Conservation (phyloP, 1,140 invertebrate species). For the Maniola jurtina region DNA sequence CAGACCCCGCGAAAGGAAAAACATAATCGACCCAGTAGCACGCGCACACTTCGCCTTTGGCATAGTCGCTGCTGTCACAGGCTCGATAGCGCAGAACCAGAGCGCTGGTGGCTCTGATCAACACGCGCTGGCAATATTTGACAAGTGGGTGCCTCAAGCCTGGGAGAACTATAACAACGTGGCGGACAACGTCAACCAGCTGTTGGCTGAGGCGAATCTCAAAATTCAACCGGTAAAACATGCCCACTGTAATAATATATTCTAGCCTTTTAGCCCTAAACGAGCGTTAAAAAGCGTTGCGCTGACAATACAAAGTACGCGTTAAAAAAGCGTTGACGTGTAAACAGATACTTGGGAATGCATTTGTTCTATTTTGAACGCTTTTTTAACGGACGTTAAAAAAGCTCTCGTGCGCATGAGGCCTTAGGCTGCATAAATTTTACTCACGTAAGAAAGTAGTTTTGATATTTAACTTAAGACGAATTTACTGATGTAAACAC, state of each 20-base stretch:
- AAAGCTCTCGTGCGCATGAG: no score
- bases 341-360: no score
- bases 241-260: not conserved
- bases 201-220: not conserved
- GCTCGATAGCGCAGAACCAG: not conserved
- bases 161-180: not conserved
- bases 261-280: no score
- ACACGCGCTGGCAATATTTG: not conserved
- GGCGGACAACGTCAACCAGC: not conserved
- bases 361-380: no score
- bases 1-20: not conserved
- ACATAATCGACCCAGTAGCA: not conserved
- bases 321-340: no score
- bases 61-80: not conserved
- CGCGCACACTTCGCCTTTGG: not conserved
- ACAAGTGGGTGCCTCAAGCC: not conserved
- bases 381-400: no score
- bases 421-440: no score
- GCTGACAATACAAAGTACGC: no score
- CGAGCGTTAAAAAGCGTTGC: no score
- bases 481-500: no score
- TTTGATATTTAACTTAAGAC: no score
- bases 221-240: not conserved
- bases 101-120: not conserved
- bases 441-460: no score